Base-by-base conservation (phyloP, 2,888 invertebrate genomes). In the Pterostichus madidus region DNA sequence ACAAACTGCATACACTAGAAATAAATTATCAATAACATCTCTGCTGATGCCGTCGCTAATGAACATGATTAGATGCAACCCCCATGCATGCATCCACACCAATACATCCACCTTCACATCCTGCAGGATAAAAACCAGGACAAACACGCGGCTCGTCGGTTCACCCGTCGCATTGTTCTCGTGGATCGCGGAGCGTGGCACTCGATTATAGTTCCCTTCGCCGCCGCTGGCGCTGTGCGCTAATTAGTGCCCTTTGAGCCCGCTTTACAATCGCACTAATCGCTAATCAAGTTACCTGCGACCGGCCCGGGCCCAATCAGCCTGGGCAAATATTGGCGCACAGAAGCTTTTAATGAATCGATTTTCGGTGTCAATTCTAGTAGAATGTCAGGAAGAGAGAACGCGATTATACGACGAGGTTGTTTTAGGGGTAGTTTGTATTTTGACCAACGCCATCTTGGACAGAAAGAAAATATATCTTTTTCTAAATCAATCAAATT, bases 231-330 rank as follows among this genome's bases (percentile, higher is more conserved):
- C 86, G 85, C 85, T 87, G 88, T 52, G 76, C 84, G 82, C 88
- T 90, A 90, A 90, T 90, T 90, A 90, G 88, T 84, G 88, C 89
- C 89, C 84, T 89, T 90, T 89, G 90, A 89, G 88, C 88, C 87
- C 87, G 89, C 89, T 89, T 90, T 89, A 90, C 89, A 90, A 90
- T 90, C 89, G 88, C 88, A 88, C 89, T 90, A 90, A 90, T 90
- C 90, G 88, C 90, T 90, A 90, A 90, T 90, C 90, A 90, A 90
- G 88, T 90, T 90, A 90, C 89, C 90, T 89, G 89, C 86, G 64
- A 64, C 59, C 87, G 64, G 53, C 56, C 86, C 87, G 85, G 84
- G 87, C 88, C 89, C 89, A 89, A 89, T 89, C 89, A 89, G 87
- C 86, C 86, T 86, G 86, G 86, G 88, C 87, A 88, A 88, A 88